Base-by-base conservation (phyloP, 2,797 vertebrate genomes). In the Molossus molossus region DNA sequence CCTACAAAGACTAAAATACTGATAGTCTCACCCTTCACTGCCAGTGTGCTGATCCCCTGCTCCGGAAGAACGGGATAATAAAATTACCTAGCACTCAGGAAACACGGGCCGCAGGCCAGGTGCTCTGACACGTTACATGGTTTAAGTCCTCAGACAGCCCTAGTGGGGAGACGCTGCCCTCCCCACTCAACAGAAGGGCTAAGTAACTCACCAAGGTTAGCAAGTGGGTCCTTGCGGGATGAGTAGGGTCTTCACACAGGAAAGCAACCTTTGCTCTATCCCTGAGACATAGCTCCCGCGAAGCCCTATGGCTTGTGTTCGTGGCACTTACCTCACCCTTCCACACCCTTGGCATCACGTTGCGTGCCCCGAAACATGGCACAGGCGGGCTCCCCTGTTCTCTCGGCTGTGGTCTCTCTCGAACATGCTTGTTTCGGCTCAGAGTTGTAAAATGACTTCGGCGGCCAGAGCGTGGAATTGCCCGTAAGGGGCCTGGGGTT, bases 401-500 rank as follows among this genome's bases (percentile, higher is more conserved):
- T 70, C 80, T 55, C 67, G 76, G 20, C 48, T 40, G 18, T 72
- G n/a, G 21, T 12, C 13, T 92, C 90, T 70, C 12, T 72, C 65
- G 15, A 48, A 15, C 27, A 60, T 73, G 20, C n/a, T 79, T 76
- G 65, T 76, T 87, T 83, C 76, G 60, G 23, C 64, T 94, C 62
- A 60, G n/a, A 85, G 33, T 70, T 82, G 5, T 45, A 45, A 5
- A 45, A n/a, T 67, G 50, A 77, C 13, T 53, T 89, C 23, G 73
- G 53, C 93, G 33, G 23, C 57, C 76, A 33, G 37, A 70, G 65
- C 50, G 3, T 81, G 23, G 57, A 69, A 76, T 45, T 65, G 4
- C 64, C 15, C 65, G 88, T 94, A 92, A 81, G 79, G 58, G 76
- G 40, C 37, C 80, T 97, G 73, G 90, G 87, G 1, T 33, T 62